Conservation (phyloP, 30 jellyfish, hydroid and myxozoan genomes). For the Aurelia coerulea region DNA sequence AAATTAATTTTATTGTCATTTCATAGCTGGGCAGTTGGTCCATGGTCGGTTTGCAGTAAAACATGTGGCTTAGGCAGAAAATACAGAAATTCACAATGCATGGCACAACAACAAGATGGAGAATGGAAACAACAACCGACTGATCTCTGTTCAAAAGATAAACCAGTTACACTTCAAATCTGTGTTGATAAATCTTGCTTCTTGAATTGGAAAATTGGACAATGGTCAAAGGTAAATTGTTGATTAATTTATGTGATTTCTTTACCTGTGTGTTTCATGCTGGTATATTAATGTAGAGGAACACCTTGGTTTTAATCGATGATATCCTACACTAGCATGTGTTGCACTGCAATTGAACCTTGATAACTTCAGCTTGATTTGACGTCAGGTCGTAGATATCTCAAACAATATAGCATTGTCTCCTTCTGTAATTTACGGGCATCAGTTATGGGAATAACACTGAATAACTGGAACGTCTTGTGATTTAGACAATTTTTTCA, state of each 20-base stretch:
- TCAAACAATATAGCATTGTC: no score
- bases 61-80: constrained; percentile 91
- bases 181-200: constrained; percentile 90
- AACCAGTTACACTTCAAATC: constrained; percentile 87
- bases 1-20: neutral
- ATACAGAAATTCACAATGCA: constrained; percentile 65
- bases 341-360: no score
- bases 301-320: no score
- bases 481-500: no score
- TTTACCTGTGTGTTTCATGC: neutral
- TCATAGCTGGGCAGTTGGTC: constrained; percentile 82
- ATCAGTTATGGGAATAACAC: no score
- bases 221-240: constrained; percentile 88
- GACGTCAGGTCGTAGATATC: no score
- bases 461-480: no score
- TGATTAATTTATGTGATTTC: neutral
- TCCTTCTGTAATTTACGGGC: no score
- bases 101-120: constrained; percentile 70
- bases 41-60: constrained; percentile 86
- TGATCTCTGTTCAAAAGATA: constrained; percentile 71
- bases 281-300: no score
- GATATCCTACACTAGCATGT: no score
- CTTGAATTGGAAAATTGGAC: constrained; percentile 80
- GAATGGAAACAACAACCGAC: constrained; percentile 45
- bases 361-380: no score